phyloP scores from a whole-genome alignment of 2,888 invertebrate species.

The Drosophila ustulata region DNA sequence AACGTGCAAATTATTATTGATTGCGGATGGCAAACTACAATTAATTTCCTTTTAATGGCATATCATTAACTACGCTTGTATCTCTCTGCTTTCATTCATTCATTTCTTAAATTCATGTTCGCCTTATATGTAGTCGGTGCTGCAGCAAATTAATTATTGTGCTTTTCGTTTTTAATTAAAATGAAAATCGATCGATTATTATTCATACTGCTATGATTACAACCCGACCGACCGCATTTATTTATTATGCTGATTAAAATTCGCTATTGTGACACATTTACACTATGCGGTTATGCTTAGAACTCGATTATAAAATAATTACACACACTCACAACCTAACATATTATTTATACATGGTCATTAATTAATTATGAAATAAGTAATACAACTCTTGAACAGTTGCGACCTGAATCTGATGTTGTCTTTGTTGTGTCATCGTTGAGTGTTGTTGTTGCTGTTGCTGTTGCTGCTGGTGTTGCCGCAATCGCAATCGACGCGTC shows the following conservation, averaged over 20 bases:
- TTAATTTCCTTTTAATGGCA: constrained; percentile 9
- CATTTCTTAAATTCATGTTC: background rate
- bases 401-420: constrained; percentile 9
- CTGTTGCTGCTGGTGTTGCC: constrained; percentile 31
- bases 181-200: constrained; percentile 24
- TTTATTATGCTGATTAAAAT: constrained; percentile 41
- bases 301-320: constrained; percentile 12
- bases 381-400: constrained; percentile 13
- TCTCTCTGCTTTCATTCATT: background rate
- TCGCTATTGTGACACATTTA: constrained; percentile 18
- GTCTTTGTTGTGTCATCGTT: constrained; percentile 7
- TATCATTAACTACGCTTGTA: background rate
- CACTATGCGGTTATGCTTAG: constrained; percentile 15
- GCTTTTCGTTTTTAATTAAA: constrained; percentile 8
- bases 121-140: no score
- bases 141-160: background rate
- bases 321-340: background rate
- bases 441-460: background rate
- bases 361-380: constrained; percentile 42
- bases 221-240: constrained; percentile 40
- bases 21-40: constrained; percentile 10
- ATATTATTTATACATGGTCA: background rate
- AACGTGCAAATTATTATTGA: constrained; percentile 30
- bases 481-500: constrained; percentile 38
- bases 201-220: constrained; percentile 35